Evolutionary conservation across 1,140 invertebrate genomes (phyloP).

Genomic region (Sycophila sp.): DNA sequence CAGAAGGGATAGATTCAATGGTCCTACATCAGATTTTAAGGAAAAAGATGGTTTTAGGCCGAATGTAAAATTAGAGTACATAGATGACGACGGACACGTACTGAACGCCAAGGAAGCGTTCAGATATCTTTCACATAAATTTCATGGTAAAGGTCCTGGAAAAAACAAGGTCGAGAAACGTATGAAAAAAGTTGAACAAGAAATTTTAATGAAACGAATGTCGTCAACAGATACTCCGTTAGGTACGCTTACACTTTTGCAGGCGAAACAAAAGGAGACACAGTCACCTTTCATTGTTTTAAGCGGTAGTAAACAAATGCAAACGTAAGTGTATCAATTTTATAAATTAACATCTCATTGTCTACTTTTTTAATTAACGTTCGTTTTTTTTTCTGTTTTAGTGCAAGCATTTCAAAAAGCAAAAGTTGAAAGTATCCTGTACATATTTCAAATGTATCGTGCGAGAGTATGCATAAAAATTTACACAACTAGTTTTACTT

Average conservation of each 20-base stretch:
- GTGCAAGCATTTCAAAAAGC: slow-evolving; percentile 57
- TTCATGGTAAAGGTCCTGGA: slow-evolving; percentile 98
- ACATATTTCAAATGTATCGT: slow-evolving; percentile 22
- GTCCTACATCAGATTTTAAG: slow-evolving; percentile 91
- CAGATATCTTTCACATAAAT: slow-evolving; percentile 94
- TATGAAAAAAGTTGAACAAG: slow-evolving; percentile 94
- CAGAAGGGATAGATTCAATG: slow-evolving; percentile 82
- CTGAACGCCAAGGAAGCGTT: slow-evolving; percentile 97
- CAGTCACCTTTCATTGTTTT: slow-evolving; percentile 95
- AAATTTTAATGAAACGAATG: slow-evolving; percentile 98
- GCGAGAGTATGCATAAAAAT: not conserved
- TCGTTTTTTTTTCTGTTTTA: slow-evolving; percentile 44
- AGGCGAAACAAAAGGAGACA: slow-evolving; percentile 96
- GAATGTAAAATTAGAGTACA: slow-evolving; percentile 96
- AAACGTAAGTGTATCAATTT: slow-evolving; percentile 54
- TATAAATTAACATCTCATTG: not conserved
- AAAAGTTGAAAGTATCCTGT: slow-evolving; percentile 49
- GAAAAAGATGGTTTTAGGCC: slow-evolving; percentile 95
- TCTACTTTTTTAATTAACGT: not conserved
- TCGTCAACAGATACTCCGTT: slow-evolving; percentile 98
- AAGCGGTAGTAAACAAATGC: slow-evolving; percentile 83
- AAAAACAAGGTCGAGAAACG: slow-evolving; percentile 99
- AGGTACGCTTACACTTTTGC: slow-evolving; percentile 91
- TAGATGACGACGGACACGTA: slow-evolving; percentile 92
- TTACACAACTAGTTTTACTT: too few species aligned